A percentile compares a stretch with the other conserved stretches of the same genome.
Evolutionary conservation across 2,113 vertebrate species (phyloP).

Genomic region (Excalfactoria chinensis): DNA sequence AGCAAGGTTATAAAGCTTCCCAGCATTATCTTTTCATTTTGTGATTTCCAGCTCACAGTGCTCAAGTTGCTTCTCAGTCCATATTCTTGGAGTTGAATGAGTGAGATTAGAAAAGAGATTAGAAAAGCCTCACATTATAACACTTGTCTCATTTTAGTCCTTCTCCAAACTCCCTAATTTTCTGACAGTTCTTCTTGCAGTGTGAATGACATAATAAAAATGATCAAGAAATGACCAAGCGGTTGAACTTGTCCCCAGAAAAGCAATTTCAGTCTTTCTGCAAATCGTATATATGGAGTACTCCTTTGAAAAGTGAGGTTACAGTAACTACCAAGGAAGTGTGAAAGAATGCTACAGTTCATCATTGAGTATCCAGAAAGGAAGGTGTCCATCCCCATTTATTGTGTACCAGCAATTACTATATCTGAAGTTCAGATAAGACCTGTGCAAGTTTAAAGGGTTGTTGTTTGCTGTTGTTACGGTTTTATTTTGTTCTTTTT

Average conservation of each 20-base stretch:
- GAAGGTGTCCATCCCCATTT: neutral
- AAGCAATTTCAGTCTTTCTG: rapidly evolving
- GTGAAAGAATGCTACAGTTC: neutral
- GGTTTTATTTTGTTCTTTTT: neutral
- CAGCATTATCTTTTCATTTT: neutral
- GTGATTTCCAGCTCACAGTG: neutral
- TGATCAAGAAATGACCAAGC: neutral
- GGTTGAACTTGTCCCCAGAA: neutral
- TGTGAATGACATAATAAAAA: neutral
- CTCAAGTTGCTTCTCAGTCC: neutral
- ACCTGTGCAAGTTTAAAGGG: neutral
- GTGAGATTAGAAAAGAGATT: too few species aligned
- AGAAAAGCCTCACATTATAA: neutral
- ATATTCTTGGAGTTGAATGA: neutral
- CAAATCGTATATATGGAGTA: neutral
- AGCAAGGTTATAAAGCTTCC: neutral
- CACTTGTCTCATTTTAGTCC: neutral
- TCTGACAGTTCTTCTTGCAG: neutral
- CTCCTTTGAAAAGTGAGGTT: neutral
- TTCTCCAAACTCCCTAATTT: neutral
- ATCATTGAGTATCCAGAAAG: neutral
- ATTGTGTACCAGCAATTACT: neutral
- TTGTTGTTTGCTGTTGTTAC: neutral
- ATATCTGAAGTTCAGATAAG: neutral
- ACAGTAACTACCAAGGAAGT: neutral